Evolutionary conservation across 2,888 invertebrate species (phyloP).

Genomic region (Mellilla xanthometata): DNA sequence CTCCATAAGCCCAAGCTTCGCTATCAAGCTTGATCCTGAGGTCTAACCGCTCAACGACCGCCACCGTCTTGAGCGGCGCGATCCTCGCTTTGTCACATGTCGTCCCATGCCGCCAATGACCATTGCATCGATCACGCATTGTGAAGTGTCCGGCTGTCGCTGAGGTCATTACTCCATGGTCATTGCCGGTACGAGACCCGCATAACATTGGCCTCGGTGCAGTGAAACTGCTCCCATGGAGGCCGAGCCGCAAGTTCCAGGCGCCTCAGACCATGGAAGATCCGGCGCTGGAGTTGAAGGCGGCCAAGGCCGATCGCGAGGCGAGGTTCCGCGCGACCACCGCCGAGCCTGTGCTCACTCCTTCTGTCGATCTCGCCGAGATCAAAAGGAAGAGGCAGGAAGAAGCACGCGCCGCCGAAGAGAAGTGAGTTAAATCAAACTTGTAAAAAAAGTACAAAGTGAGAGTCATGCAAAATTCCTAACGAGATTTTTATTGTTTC

Average conservation of each 20-base stretch:
- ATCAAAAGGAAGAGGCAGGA: conserved; percentile 83
- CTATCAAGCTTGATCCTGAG: conserved; percentile 60
- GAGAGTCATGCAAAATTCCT: neutral
- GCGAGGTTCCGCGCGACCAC: conserved; percentile 83
- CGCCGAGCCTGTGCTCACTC: conserved; percentile 65
- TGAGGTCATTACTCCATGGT: conserved; percentile 51
- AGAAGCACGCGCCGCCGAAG: conserved; percentile 84
- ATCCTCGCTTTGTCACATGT: conserved; percentile 54
- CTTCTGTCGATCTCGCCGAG: conserved; percentile 79
- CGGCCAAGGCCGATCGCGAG: conserved; percentile 84
- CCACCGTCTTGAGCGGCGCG: conserved; percentile 36
- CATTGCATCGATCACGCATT: conserved; percentile 40
- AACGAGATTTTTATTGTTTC: conserved; percentile 35
- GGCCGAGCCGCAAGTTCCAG: conserved; percentile 87
- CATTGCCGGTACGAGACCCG: conserved; percentile 43
- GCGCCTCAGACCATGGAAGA: conserved; percentile 82
- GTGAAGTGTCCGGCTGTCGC: conserved; percentile 31
- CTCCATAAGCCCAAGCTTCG: conserved; percentile 52
- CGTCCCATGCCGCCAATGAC: conserved; percentile 37
- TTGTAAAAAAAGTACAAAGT: neutral
- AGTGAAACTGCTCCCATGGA: conserved; percentile 85
- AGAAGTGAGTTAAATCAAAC: conserved; percentile 68
- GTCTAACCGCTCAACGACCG: conserved; percentile 58
- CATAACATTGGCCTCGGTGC: conserved; percentile 70
- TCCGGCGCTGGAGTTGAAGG: conserved; percentile 82